Conservation (phyloP, 2,113 vertebrate genomes). For the Myanophis thanlyinensis region DNA sequence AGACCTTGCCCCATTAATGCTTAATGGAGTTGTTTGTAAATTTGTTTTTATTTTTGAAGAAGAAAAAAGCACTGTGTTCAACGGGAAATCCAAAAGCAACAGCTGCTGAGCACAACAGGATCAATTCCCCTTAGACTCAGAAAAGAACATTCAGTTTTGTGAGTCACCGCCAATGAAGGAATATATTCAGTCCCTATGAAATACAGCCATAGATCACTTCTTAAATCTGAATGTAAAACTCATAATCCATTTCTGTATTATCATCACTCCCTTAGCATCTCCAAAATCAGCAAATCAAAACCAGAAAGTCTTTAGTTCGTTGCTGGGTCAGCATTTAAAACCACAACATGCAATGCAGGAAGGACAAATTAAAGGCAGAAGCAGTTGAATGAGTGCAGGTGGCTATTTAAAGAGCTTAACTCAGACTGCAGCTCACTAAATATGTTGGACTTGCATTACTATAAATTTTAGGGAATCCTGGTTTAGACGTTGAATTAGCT, state of each 20-base stretch:
- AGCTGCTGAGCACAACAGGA: slow-evolving; percentile 15
- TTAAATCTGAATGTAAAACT: slow-evolving; percentile 15
- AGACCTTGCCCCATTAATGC: background rate
- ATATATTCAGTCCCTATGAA: background rate
- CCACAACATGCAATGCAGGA: background rate
- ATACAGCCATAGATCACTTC: slow-evolving; percentile 3
- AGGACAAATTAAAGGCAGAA: background rate
- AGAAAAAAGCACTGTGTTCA: slow-evolving; percentile 15
- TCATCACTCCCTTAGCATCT: background rate
- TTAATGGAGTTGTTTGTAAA: slow-evolving; percentile 1
- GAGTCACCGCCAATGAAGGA: slow-evolving; percentile 4
- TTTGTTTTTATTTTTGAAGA: slow-evolving; percentile 10
- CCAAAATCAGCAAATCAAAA: slow-evolving; percentile 18
- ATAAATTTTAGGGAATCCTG: background rate
- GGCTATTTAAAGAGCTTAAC: background rate
- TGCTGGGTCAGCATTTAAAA: slow-evolving; percentile 13
- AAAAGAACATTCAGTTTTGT: slow-evolving; percentile 13
- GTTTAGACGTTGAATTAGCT: background rate
- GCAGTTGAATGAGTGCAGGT: background rate
- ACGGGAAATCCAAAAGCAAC: slow-evolving; percentile 10
- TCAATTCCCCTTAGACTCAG: slow-evolving; percentile 14
- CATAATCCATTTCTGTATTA: slow-evolving; percentile 6
- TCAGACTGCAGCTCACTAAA: background rate
- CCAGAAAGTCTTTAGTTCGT: slow-evolving; percentile 5
- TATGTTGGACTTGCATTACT: background rate